These are phyloP conservation scores for Apolygus lucorum DNA, from an alignment of 1,140 invertebrate genomes.

Conservation along the genomic window DNA sequence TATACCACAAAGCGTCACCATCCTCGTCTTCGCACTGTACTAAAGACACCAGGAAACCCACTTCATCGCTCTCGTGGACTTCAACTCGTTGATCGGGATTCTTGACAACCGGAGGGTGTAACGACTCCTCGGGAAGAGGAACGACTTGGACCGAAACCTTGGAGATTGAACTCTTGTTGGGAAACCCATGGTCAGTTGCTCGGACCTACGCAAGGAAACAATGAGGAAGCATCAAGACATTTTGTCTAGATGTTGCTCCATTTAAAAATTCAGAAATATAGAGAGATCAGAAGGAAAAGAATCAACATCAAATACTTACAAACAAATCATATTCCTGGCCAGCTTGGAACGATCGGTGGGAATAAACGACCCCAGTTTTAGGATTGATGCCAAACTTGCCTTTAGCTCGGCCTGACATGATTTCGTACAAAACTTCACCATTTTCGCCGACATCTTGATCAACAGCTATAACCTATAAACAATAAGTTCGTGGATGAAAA, in stretches of 20 bases:
- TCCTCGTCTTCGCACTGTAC: slow-evolving; percentile 76
- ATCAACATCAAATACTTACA: slow-evolving; percentile 43
- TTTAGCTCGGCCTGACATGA: slow-evolving; percentile 63
- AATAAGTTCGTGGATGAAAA: too few relatives aligned
- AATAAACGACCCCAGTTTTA: slow-evolving; percentile 68
- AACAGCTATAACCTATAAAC: slow-evolving; percentile 75
- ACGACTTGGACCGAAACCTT: slow-evolving; percentile 61
- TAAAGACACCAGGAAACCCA: slow-evolving; percentile 71
- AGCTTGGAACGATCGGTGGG: slow-evolving; percentile 54
- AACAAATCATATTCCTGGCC: slow-evolving; percentile 70
- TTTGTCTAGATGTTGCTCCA: neutral
- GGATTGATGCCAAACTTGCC: slow-evolving; percentile 70
- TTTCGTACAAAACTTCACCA: slow-evolving; percentile 67
- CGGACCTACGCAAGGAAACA: slow-evolving; percentile 53
- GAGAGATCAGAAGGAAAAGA: too few relatives aligned
- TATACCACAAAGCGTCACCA: slow-evolving; percentile 76
- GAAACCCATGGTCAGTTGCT: slow-evolving; percentile 66
- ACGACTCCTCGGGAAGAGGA: slow-evolving; percentile 48
- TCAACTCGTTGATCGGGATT: slow-evolving; percentile 53
- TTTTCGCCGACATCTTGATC: slow-evolving; percentile 76
- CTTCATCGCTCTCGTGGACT: slow-evolving; percentile 73
- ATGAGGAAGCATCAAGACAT: slow-evolving; percentile 7
- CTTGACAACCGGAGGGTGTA: slow-evolving; percentile 54
- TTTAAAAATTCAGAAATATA: too few relatives aligned
- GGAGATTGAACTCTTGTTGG: slow-evolving; percentile 56